Evolutionary conservation across 1,140 invertebrate genomes (phyloP).

Genomic region (Hydropsyche tenuis): DNA sequence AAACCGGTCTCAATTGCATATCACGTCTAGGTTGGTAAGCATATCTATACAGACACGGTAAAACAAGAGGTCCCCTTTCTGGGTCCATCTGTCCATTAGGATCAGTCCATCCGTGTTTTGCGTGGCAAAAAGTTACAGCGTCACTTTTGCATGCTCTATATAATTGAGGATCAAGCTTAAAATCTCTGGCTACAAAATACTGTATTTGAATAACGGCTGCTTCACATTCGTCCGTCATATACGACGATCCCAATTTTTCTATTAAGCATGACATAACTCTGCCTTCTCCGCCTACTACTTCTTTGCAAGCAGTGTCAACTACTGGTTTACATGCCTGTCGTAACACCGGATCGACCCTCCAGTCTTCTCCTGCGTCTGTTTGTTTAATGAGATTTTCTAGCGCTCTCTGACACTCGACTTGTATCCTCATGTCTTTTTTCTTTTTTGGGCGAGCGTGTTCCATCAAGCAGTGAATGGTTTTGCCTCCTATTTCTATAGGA

Average conservation of each 20-base stretch:
- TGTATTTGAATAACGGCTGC: conserved; percentile 93
- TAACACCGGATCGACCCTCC: conserved; percentile 90
- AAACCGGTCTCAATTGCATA: conserved; percentile 68
- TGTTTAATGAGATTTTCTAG: conserved; percentile 81
- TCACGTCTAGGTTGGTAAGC: conserved; percentile 77
- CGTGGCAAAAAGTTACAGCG: conserved; percentile 82
- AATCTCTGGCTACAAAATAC: conserved; percentile 95
- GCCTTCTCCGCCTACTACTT: conserved; percentile 72
- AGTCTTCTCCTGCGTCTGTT: conserved; percentile 86
- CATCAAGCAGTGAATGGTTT: conserved; percentile 97
- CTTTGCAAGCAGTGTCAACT: conserved; percentile 74
- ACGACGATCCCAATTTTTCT: conserved; percentile 83
- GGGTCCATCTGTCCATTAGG: conserved; percentile 71
- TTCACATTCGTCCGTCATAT: conserved; percentile 91
- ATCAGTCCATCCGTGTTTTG: conserved; percentile 79
- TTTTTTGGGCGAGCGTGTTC: conserved; percentile 77
- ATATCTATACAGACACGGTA: conserved; percentile 92
- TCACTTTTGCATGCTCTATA: conserved; percentile 88
- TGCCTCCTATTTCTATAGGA: conserved; percentile 78
- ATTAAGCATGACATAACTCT: conserved; percentile 93
- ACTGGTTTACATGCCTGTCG: conserved; percentile 84
- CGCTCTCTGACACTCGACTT: conserved; percentile 72
- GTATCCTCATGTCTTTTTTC: conserved; percentile 67
- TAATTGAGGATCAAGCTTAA: conserved; percentile 88
- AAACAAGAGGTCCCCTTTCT: conserved; percentile 77